These are phyloP conservation scores for Aurelia aurita DNA, from an alignment of 30 jellyfish, hydroid and myxozoan genomes.

Conservation along the genomic window DNA sequence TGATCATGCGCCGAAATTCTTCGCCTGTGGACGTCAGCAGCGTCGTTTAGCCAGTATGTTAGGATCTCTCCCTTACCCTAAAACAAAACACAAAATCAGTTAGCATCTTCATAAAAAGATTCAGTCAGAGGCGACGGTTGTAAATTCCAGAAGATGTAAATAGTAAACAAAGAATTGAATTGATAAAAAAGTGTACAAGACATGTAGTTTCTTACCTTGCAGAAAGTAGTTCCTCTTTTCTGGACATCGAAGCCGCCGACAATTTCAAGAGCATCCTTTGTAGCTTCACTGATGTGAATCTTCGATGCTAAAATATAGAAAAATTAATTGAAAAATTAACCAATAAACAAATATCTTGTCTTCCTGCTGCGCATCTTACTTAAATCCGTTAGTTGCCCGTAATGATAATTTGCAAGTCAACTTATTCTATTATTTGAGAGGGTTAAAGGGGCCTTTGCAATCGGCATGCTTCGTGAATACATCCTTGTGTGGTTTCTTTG, in stretches of 20 bases:
- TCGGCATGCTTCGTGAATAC: too few species aligned
- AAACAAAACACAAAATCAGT: neutral
- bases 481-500: too few species aligned
- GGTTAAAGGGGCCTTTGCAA: too few species aligned
- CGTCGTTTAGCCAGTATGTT: conserved; percentile 76
- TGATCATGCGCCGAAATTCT: conserved; percentile 24
- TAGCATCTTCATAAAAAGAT: neutral
- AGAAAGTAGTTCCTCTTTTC: conserved; percentile 79
- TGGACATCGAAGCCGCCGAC: conserved; percentile 75
- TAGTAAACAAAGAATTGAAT: too few species aligned
- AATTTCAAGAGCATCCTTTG: conserved; percentile 58
- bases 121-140: neutral
- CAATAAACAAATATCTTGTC: too few species aligned
- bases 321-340: too few species aligned
- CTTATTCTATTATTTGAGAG: too few species aligned
- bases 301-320: conserved; percentile 57
- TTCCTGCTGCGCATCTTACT: too few species aligned
- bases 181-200: too few species aligned
- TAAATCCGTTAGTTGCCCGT: too few species aligned
- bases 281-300: conserved; percentile 81
- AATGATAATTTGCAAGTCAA: too few species aligned
- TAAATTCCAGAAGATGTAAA: neutral
- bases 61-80: conserved; percentile 86
- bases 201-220: conserved; percentile 50
- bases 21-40: conserved; percentile 40